A percentile compares a stretch with the other conserved stretches of the same genome.
These are phyloP conservation scores for Drosophila longiperda DNA, from an alignment of 2,888 invertebrate genomes.

Conservation along the genomic window DNA sequence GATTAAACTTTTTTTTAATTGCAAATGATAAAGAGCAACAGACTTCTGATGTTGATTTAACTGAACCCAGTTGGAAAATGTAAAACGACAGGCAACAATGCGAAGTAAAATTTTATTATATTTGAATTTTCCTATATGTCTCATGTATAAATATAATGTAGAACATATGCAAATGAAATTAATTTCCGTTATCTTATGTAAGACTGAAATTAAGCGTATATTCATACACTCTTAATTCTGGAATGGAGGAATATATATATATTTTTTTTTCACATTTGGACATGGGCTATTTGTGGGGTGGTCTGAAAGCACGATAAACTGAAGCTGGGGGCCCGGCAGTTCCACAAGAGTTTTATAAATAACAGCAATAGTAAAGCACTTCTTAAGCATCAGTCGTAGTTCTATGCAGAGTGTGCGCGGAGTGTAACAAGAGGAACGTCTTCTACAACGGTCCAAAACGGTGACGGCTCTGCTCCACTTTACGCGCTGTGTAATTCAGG, in stretches of 20 bases:
- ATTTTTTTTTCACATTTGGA: background rate
- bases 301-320: slow-evolving; percentile 35
- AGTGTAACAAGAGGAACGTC: background rate
- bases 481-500: slow-evolving; percentile 19
- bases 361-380: slow-evolving; percentile 57
- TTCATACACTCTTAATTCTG: background rate
- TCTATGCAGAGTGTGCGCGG: background rate
- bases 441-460: slow-evolving; percentile 39
- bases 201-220: background rate
- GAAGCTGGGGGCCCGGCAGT: slow-evolving; percentile 38
- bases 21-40: background rate
- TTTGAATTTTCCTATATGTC: background rate
- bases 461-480: slow-evolving; percentile 59
- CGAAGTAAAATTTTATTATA: background rate
- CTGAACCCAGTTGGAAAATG: background rate
- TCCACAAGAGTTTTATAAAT: slow-evolving; percentile 66
- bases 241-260: background rate
- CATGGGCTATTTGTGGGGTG: slow-evolving; percentile 9
- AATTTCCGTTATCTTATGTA: background rate
- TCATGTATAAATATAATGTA: background rate
- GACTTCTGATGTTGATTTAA: background rate
- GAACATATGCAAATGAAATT: background rate
- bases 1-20: slow-evolving; percentile 27
- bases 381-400: slow-evolving; percentile 39
- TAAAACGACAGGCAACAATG: background rate